Percentiles rank a stretch among this genome's conserved stretches.
Conservation (phyloP, 92 coral and sea anemone genomes). For the Epizoanthus scotinus region DNA sequence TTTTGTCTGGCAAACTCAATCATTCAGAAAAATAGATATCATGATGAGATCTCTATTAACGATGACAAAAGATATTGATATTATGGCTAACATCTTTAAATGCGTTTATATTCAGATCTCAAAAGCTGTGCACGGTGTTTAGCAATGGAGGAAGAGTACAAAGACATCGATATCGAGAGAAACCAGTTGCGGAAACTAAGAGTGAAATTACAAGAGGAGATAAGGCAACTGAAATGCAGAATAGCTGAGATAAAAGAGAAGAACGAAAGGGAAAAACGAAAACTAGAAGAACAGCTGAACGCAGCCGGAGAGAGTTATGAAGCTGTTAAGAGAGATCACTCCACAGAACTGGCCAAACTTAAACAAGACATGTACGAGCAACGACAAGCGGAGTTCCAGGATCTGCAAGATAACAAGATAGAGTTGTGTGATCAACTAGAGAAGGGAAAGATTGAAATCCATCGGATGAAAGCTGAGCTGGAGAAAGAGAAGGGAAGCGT, state of each 20-base stretch:
- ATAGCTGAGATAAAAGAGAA: conserved; percentile 53
- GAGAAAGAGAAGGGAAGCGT: conserved; percentile 56
- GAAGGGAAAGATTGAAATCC: conserved; percentile 39
- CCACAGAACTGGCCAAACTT: conserved; percentile 50
- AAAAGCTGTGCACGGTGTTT: conserved; percentile 44
- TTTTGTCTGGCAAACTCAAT: no score
- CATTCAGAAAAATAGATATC: no score
- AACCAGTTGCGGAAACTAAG: conserved; percentile 29
- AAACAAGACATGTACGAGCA: conserved; percentile 55
- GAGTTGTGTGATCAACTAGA: conserved; percentile 63
- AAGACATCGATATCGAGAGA: conserved; percentile 27
- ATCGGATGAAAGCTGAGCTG: conserved; percentile 54
- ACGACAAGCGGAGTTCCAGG: conserved; percentile 52
- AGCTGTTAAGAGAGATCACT: conserved; percentile 43
- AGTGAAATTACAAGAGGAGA: conserved; percentile 42
- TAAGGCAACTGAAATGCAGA: conserved; percentile 43
- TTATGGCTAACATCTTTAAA: no score
- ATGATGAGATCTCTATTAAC: no score
- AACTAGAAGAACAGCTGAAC: conserved; percentile 43
- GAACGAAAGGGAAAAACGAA: conserved; percentile 50
- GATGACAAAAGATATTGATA: no score
- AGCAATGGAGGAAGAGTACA: conserved; percentile 45
- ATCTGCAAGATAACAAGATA: conserved; percentile 51
- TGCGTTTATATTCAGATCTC: conserved; percentile 16
- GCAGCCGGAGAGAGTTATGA: conserved; percentile 48